A percentile compares a stretch with the other conserved stretches of the same genome.
These are phyloP conservation scores for Cancer borealis DNA, from an alignment of 2,888 invertebrate species.

Conservation along the genomic window DNA sequence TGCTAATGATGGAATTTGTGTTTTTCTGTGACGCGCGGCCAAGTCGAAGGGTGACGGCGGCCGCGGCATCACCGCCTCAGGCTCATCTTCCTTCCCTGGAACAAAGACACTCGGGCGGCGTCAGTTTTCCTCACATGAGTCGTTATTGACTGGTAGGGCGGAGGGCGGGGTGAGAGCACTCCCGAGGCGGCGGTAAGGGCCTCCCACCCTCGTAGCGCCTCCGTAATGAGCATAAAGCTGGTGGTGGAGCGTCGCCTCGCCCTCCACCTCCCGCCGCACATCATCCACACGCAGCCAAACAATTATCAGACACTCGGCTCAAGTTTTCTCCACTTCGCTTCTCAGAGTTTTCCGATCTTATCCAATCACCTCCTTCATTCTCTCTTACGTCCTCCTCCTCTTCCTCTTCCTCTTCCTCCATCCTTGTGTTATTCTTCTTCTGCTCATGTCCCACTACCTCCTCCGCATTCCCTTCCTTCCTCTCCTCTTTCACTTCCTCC, in stretches of 20 bases:
- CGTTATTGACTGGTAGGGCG: not conserved
- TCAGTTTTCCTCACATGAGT: not conserved
- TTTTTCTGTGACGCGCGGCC: conserved; percentile 6
- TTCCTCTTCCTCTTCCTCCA: not conserved
- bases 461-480: not conserved
- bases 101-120: conserved; percentile 16
- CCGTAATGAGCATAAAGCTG: not conserved
- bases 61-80: not conserved
- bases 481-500: not conserved
- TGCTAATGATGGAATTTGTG: not conserved
- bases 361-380: not conserved
- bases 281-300: not conserved
- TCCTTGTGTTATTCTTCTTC: not conserved
- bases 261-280: not conserved
- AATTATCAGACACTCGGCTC: not conserved
- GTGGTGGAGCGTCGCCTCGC: not conserved
- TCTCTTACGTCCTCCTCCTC: not conserved
- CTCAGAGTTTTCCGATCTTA: not conserved
- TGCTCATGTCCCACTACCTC: conserved; percentile 5
- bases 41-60: not conserved
- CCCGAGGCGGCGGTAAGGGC: not conserved
- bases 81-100: not conserved
- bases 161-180: not conserved
- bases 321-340: not conserved
- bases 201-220: not conserved